A percentile compares a stretch with the other conserved stretches of the same genome.
phyloP scores from a whole-genome alignment of 2,888 invertebrate species.

The Cephonodes hylas region DNA sequence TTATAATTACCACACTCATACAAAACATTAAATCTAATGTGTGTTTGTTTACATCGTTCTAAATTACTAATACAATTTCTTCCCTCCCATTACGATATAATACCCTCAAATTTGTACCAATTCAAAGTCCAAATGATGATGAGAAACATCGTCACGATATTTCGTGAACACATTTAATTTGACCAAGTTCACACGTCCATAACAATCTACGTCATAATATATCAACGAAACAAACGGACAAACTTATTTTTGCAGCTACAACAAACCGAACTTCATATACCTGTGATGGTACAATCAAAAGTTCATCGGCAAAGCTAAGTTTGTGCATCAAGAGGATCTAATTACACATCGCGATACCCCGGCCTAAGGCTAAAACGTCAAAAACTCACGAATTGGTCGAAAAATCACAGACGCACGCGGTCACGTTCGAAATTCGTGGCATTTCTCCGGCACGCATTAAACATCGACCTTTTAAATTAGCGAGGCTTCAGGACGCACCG shows the following conservation, averaged over 20 bases:
- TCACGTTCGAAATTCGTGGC: constrained; percentile 18
- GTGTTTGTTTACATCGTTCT: neutral
- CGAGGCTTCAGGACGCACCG: constrained; percentile 3
- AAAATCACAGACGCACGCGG: constrained; percentile 11
- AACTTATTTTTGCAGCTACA: neutral
- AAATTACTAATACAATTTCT: constrained; percentile 1
- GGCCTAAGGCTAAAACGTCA: constrained; percentile 20
- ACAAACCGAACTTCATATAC: neutral
- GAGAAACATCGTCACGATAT: constrained; percentile 20
- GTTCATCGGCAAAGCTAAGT: constrained; percentile 6
- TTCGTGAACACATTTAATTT: constrained; percentile 20
- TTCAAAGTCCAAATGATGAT: constrained; percentile 1
- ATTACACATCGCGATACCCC: constrained; percentile 19
- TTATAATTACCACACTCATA: neutral
- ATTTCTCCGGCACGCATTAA: constrained; percentile 16
- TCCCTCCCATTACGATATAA: constrained; percentile 4
- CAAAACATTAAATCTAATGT: neutral
- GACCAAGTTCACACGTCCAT: constrained; percentile 21
- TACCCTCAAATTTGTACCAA: constrained; percentile 8
- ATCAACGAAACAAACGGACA: constrained; percentile 15
- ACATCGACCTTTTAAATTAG: constrained; percentile 8
- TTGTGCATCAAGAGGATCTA: constrained; percentile 17
- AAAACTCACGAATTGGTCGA: constrained; percentile 12
- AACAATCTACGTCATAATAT: constrained; percentile 22
- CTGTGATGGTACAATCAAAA: too few relatives aligned